Evolutionary conservation across 1,140 invertebrate species (phyloP).

Genomic region (Venturia canescens): DNA sequence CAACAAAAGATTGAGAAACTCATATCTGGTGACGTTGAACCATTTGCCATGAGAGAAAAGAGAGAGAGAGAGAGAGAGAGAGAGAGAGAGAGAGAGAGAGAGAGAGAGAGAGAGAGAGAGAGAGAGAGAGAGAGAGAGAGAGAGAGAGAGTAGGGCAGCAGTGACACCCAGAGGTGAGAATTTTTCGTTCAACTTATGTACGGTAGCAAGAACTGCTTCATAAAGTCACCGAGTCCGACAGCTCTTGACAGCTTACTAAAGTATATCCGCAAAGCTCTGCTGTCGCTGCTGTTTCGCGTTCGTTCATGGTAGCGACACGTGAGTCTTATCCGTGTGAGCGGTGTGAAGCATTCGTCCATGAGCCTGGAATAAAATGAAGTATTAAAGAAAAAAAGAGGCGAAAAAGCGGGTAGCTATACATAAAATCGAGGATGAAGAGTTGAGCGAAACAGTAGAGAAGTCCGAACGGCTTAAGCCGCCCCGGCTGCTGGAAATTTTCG

Average conservation of each 20-base stretch:
- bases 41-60: background rate
- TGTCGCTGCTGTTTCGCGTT: background rate
- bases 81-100: too few relatives aligned
- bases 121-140: too few relatives aligned
- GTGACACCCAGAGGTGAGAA: background rate
- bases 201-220: slow-evolving; percentile 35
- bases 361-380: background rate
- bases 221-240: slow-evolving; percentile 21
- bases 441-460: background rate
- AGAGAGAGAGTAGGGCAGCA: background rate
- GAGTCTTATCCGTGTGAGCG: background rate
- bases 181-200: slow-evolving; percentile 20
- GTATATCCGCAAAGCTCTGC: slow-evolving; percentile 10
- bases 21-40: background rate
- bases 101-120: too few relatives aligned
- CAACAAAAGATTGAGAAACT: background rate
- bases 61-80: too few relatives aligned
- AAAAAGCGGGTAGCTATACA: background rate
- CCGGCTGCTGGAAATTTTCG: background rate
- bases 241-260: slow-evolving; percentile 27
- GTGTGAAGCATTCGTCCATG: background rate
- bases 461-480: background rate
- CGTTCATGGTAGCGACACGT: background rate
- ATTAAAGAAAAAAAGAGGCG: background rate
- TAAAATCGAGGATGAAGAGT: slow-evolving; percentile 2